Conservation (phyloP, 2,888 invertebrate species). For the Subacronicta megacephala region DNA sequence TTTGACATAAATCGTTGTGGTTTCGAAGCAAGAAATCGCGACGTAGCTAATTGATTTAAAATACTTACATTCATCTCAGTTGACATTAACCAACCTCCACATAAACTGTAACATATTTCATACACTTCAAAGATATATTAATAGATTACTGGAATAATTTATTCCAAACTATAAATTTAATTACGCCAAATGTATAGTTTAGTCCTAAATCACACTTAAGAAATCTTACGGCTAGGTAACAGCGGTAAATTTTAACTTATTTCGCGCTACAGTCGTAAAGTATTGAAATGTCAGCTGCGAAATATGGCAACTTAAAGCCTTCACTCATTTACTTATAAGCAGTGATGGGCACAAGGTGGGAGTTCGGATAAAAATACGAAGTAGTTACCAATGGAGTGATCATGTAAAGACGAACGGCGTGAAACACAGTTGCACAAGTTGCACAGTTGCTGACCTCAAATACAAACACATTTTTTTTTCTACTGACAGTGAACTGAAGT, state of each 20-base stretch:
- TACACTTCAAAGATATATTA: conserved; percentile 8
- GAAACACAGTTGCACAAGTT: too few relatives aligned
- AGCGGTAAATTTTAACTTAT: conserved; percentile 35
- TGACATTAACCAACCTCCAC: conserved; percentile 13
- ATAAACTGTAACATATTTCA: conserved; percentile 23
- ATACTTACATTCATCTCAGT: conserved; percentile 9
- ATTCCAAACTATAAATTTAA: conserved; percentile 34
- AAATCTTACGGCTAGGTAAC: conserved; percentile 41
- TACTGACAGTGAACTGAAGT: too few relatives aligned
- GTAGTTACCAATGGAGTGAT: conserved; percentile 2
- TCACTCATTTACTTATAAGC: conserved; percentile 31
- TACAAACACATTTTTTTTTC: too few relatives aligned
- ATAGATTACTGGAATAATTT: conserved; percentile 31
- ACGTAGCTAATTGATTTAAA: background rate
- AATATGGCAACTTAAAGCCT: conserved; percentile 32
- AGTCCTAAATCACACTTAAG: conserved; percentile 43
- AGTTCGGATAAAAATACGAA: conserved; percentile 5
- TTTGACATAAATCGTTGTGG: background rate
- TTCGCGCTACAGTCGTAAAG: conserved; percentile 38
- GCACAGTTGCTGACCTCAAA: too few relatives aligned
- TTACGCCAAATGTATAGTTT: conserved; percentile 34
- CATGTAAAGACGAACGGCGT: background rate
- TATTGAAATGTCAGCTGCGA: conserved; percentile 32
- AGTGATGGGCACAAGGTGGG: conserved; percentile 13
- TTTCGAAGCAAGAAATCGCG: conserved; percentile 1